Evolutionary conservation across 2,113 vertebrate species (phyloP).

Genomic region (Theristicus caerulescens): DNA sequence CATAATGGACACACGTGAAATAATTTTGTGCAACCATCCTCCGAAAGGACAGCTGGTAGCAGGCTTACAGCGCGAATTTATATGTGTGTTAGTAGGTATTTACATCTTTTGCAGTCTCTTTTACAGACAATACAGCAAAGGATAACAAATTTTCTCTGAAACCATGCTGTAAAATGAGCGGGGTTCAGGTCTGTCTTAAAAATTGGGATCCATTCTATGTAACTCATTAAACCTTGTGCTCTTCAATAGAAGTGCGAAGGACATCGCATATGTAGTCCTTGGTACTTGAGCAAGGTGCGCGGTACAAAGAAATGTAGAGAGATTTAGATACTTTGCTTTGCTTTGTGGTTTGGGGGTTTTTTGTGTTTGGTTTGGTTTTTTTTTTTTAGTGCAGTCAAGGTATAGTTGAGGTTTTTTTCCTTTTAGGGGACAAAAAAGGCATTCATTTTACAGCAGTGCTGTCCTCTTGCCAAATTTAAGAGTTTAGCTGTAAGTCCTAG

Average conservation of each 20-base stretch:
- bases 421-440: background rate
- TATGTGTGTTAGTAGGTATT: background rate
- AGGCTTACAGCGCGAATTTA: background rate
- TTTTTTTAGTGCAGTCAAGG: background rate
- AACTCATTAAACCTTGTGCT: background rate
- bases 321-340: background rate
- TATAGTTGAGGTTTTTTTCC: background rate
- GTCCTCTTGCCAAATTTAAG: background rate
- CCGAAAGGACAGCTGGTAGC: constrained; percentile 21
- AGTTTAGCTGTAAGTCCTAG: background rate
- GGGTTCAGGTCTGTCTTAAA: background rate
- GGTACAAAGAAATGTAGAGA: background rate
- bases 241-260: background rate
- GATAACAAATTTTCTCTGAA: background rate
- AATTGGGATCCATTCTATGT: background rate
- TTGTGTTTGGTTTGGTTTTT: no score
- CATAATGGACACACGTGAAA: constrained; percentile 20
- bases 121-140: background rate
- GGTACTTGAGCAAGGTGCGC: background rate
- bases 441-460: background rate
- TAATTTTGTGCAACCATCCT: constrained; percentile 31
- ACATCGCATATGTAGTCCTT: background rate
- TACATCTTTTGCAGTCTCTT: background rate
- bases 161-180: background rate
- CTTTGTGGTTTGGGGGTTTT: background rate